Percentiles rank a stretch among this genome's conserved stretches.
phyloP scores from a whole-genome alignment of 2,888 invertebrate genomes.

The Stenolophus ochropezus region DNA sequence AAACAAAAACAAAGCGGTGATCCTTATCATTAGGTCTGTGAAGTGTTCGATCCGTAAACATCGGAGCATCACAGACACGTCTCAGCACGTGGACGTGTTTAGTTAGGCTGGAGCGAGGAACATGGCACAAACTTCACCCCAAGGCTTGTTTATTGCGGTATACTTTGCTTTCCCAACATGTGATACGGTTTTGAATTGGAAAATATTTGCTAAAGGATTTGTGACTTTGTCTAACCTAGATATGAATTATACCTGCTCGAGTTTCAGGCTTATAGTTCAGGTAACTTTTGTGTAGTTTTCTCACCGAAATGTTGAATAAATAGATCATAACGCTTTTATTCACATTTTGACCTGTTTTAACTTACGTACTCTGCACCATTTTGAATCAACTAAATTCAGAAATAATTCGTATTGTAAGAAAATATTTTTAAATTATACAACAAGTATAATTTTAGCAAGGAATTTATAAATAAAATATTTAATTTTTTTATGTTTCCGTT shows the following conservation, averaged over 20 bases:
- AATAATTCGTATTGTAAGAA: too few species aligned
- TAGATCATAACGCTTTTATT: neutral
- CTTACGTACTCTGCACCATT: too few species aligned
- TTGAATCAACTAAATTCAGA: neutral
- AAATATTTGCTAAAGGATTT: slow-evolving; percentile 39
- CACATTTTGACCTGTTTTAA: neutral
- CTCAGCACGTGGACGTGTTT: slow-evolving; percentile 50
- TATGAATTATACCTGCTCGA: slow-evolving; percentile 36
- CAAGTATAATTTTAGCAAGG: too few species aligned
- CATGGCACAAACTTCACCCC: neutral
- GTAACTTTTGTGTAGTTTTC: slow-evolving; percentile 40
- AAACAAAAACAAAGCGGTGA: slow-evolving; percentile 33
- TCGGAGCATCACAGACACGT: neutral
- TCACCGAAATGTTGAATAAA: neutral
- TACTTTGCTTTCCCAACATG: slow-evolving; percentile 11
- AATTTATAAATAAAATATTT: too few species aligned
- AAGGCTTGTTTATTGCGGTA: slow-evolving; percentile 49
- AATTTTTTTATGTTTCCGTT: too few species aligned
- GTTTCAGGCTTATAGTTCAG: neutral
- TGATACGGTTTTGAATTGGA: slow-evolving; percentile 50
- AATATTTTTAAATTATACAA: too few species aligned
- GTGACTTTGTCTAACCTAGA: slow-evolving; percentile 32
- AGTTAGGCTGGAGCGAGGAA: slow-evolving; percentile 8
- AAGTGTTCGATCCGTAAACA: slow-evolving; percentile 39
- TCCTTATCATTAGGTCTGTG: slow-evolving; percentile 29